Percentiles rank a stretch among this genome's conserved stretches.
Evolutionary conservation across 2,888 invertebrate species (phyloP).

Genomic region (Malacosoma neustria): DNA sequence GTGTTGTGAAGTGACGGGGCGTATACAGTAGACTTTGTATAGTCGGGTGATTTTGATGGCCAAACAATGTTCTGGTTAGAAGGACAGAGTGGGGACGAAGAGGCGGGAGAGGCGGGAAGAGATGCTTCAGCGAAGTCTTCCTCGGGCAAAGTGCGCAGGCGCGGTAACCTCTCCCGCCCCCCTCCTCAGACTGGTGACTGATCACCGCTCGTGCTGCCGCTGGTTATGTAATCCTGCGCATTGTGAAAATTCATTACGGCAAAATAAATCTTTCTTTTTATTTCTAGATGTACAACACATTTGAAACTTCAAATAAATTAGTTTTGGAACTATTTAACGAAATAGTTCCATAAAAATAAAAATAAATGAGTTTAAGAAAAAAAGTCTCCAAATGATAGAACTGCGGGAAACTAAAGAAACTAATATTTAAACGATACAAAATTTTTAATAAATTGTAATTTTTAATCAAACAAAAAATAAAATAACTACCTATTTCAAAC

Average conservation of each 20-base stretch:
- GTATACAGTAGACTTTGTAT: neutral
- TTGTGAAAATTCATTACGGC: no score
- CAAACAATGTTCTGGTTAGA: slow-evolving; percentile 1
- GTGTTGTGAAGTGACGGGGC: neutral
- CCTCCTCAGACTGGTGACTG: slow-evolving; percentile 69
- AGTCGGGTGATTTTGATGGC: neutral
- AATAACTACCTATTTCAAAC: slow-evolving; percentile 18
- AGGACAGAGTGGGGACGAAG: slow-evolving; percentile 14
- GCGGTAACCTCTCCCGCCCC: slow-evolving; percentile 68
- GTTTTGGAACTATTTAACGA: no score
- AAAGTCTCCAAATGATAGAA: no score
- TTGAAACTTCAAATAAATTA: no score
- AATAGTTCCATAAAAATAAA: no score
- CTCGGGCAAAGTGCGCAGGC: slow-evolving; percentile 62
- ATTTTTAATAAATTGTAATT: no score
- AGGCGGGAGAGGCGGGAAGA: slow-evolving; percentile 47
- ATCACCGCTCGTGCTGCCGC: slow-evolving; percentile 63
- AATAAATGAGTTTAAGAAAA: no score
- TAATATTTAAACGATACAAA: no score
- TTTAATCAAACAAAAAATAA: no score
- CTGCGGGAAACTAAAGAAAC: no score
- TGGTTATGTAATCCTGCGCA: slow-evolving; percentile 64
- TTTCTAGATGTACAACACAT: no score
- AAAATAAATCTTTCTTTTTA: no score
- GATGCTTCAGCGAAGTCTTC: slow-evolving; percentile 42